These are phyloP conservation scores for Whitmania pigra DNA, from an alignment of 1,140 invertebrate genomes.

Conservation along the genomic window DNA sequence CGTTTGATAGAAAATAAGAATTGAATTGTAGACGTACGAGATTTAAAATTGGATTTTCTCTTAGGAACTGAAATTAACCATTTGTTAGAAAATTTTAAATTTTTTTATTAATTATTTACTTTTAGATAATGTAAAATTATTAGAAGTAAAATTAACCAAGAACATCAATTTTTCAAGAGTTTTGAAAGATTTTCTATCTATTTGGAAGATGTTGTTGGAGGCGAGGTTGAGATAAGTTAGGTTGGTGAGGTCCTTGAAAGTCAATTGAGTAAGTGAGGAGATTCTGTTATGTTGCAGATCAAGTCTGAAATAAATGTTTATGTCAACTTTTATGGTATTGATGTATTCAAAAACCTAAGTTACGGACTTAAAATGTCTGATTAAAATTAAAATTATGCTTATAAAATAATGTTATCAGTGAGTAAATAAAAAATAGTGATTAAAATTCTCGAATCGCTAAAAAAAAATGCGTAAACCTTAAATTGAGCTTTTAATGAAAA, in stretches of 20 bases:
- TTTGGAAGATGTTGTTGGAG: conserved; percentile 56
- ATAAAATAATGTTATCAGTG: too few species aligned
- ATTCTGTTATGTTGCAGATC: conserved; percentile 59
- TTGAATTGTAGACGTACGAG: conserved; percentile 27
- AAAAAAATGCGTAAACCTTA: too few species aligned
- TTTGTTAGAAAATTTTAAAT: too few species aligned
- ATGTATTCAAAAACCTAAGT: conserved; percentile 26
- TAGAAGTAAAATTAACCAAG: conserved; percentile 43
- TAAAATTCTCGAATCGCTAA: too few species aligned
- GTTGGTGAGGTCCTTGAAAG: conserved; percentile 51
- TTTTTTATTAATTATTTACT: too few species aligned
- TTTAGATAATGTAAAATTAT: too few species aligned
- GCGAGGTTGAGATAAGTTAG: conserved; percentile 68
- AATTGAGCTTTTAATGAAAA: too few species aligned
- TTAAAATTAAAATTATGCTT: too few species aligned
- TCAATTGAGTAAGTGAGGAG: conserved; percentile 46
- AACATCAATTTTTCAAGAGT: conserved; percentile 61
- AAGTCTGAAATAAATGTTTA: conserved; percentile 52
- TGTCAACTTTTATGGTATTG: conserved; percentile 34
- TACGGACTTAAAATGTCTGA: too few species aligned
- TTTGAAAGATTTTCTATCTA: conserved; percentile 60
- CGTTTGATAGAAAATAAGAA: conserved; percentile 40
- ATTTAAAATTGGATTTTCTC: conserved; percentile 36
- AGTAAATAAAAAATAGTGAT: too few species aligned
- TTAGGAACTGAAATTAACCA: conserved; percentile 36